phyloP scores from a whole-genome alignment of 2,888 invertebrate genomes.

The Odontocolon sp. region DNA sequence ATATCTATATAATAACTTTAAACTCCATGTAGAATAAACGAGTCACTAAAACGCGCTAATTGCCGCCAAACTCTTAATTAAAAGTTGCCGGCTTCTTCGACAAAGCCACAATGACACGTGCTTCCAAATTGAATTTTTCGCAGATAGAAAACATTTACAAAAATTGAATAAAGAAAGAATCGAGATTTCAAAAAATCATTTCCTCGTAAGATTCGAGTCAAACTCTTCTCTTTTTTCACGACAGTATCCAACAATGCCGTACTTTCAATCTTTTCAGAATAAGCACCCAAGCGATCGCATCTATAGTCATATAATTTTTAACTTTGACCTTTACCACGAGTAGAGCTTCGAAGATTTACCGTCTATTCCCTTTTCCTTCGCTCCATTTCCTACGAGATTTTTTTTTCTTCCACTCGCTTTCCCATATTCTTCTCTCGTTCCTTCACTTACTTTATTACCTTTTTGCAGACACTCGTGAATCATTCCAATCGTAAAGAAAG shows the following conservation, averaged over 20 bases:
- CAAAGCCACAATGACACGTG: not conserved
- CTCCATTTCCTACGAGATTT: not conserved
- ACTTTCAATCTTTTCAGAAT: not conserved
- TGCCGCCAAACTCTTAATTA: not conserved
- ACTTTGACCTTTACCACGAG: slow-evolving; percentile 34
- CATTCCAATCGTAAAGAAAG: slow-evolving; percentile 18
- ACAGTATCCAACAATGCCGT: too few species aligned
- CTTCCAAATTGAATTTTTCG: too few species aligned
- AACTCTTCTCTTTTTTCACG: not conserved
- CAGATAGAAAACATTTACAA: not conserved
- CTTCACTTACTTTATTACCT: not conserved
- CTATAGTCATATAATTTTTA: not conserved
- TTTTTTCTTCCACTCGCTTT: not conserved
- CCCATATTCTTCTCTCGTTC: not conserved
- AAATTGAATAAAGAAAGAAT: too few species aligned
- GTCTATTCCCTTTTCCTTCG: slow-evolving; percentile 1
- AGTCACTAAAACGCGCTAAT: not conserved
- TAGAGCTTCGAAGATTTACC: slow-evolving; percentile 21
- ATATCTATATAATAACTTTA: too few species aligned
- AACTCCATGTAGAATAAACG: not conserved
- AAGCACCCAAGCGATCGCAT: not conserved
- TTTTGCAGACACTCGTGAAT: slow-evolving; percentile 33
- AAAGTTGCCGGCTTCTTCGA: not conserved
- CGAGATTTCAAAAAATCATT: too few species aligned
- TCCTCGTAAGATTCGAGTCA: too few species aligned